Percentiles rank a stretch among this genome's conserved stretches.
Conservation (phyloP, 2,888 invertebrate genomes). For the Eumerus sabulonum region DNA sequence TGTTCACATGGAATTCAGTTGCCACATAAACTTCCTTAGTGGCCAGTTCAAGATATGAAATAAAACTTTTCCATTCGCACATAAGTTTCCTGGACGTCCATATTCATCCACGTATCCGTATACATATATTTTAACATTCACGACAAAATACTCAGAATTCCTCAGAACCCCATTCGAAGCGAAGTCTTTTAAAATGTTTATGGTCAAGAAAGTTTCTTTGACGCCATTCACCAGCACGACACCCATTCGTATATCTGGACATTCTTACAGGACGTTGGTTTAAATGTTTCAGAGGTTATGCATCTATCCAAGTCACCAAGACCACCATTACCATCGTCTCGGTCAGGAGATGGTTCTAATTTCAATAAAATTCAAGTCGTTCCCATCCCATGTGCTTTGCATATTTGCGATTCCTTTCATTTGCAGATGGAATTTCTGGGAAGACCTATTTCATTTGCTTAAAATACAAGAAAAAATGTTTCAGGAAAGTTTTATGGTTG, state of each 20-base stretch:
- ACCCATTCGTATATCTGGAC: slow-evolving; percentile 20
- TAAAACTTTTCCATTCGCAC: too few species aligned
- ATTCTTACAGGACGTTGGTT: slow-evolving; percentile 33
- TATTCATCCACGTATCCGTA: slow-evolving; percentile 14
- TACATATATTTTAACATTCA: slow-evolving; percentile 29
- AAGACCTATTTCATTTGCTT: slow-evolving; percentile 34
- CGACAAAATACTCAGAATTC: slow-evolving; percentile 49
- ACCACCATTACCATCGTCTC: slow-evolving; percentile 3
- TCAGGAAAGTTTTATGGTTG: slow-evolving; percentile 35
- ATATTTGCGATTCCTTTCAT: slow-evolving; percentile 45
- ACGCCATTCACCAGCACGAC: slow-evolving; percentile 55
- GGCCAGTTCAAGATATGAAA: too few species aligned
- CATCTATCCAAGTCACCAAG: slow-evolving; percentile 34
- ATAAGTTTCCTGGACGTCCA: too few species aligned
- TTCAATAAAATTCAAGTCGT: slow-evolving; percentile 50
- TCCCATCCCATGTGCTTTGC: slow-evolving; percentile 22
- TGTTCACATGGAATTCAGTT: too few species aligned
- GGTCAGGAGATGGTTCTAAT: slow-evolving; percentile 52
- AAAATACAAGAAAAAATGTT: slow-evolving; percentile 16
- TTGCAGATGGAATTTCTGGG: slow-evolving; percentile 44
- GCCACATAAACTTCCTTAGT: too few species aligned
- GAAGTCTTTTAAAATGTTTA: slow-evolving; percentile 63
- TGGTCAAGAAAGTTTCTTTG: slow-evolving; percentile 64
- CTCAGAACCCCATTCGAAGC: slow-evolving; percentile 9
- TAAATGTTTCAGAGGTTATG: slow-evolving; percentile 31